Conservation (phyloP, 2,888 invertebrate genomes). For the Agonopterix heracliana region DNA sequence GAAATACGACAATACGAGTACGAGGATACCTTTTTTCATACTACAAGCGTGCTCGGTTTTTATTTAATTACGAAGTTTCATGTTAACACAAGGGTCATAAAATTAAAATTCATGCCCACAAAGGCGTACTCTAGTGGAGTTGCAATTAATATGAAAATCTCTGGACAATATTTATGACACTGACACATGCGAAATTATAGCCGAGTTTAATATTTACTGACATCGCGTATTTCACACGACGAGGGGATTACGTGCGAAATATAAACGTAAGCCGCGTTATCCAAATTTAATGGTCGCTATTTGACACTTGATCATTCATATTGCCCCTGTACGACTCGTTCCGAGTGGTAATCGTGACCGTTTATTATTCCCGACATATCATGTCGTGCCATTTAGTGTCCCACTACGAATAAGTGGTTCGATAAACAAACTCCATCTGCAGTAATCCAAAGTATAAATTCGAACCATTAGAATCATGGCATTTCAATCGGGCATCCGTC, state of each 20-base stretch:
- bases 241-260: constrained; percentile 60
- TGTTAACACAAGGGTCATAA: constrained; percentile 27
- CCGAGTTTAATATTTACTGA: constrained; percentile 65
- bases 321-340: constrained; percentile 43
- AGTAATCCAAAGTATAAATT: background rate
- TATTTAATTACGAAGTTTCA: too few relatives aligned
- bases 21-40: too few relatives aligned
- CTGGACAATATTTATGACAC: constrained; percentile 61
- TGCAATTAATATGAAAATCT: constrained; percentile 65
- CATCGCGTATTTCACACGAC: constrained; percentile 61
- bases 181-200: constrained; percentile 57
- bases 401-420: constrained; percentile 23
- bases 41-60: too few relatives aligned
- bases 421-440: constrained; percentile 2
- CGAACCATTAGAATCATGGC: background rate
- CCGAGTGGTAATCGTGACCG: constrained; percentile 34
- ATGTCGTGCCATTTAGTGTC: constrained; percentile 25
- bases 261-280: constrained; percentile 52
- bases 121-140: constrained; percentile 43
- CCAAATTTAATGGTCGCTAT: constrained; percentile 56
- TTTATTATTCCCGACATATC: constrained; percentile 39
- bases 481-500: background rate
- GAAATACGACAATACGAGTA: too few relatives aligned
- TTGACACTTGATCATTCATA: constrained; percentile 54
- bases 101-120: constrained; percentile 52